phyloP scores from a whole-genome alignment of 2,113 vertebrate genomes.

The Gyps fulvus region DNA sequence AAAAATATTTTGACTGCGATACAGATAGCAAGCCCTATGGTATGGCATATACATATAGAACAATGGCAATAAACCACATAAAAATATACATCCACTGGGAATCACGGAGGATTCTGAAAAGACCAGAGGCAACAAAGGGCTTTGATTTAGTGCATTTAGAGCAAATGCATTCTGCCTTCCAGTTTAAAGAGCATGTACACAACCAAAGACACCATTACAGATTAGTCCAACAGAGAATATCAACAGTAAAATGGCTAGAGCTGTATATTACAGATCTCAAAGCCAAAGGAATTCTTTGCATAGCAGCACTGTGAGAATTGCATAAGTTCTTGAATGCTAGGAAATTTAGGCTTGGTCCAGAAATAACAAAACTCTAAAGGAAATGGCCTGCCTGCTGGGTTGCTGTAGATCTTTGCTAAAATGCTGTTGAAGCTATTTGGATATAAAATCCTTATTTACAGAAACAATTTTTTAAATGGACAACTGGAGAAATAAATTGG shows the following conservation, averaged over 20 bases:
- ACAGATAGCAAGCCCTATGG: background rate
- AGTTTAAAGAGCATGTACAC: background rate
- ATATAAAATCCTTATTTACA: background rate
- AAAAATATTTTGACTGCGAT: background rate
- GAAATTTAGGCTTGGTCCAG: background rate
- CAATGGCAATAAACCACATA: background rate
- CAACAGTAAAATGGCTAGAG: background rate
- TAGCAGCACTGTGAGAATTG: constrained; percentile 7
- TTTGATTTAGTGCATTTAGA: background rate
- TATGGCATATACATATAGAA: background rate
- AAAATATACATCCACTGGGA: background rate
- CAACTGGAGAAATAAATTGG: background rate
- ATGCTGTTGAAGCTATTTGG: background rate
- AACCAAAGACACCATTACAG: background rate
- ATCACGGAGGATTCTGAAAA: background rate
- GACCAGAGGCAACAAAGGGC: background rate
- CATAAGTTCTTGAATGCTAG: background rate
- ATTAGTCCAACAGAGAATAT: background rate
- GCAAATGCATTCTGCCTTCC: background rate
- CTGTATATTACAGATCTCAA: background rate
- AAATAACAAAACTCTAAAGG: background rate
- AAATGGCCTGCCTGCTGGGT: background rate
- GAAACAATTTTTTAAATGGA: background rate
- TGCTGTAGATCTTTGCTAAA: background rate
- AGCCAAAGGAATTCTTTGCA: background rate